Percentiles rank a stretch among this genome's conserved stretches.
phyloP scores from a whole-genome alignment of 2,888 invertebrate species.

The Encarsia formosa region DNA sequence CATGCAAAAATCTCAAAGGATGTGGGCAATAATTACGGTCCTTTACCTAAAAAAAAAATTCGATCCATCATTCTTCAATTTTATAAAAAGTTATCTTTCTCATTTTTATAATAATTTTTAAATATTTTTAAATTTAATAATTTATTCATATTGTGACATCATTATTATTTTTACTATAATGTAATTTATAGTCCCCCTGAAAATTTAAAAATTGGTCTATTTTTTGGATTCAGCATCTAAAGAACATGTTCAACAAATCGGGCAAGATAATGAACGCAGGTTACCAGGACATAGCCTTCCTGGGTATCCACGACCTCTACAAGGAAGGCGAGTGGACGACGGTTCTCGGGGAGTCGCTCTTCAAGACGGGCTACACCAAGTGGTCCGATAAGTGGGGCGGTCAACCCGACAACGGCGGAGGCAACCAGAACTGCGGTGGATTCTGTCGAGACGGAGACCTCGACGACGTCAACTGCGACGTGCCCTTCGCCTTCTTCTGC shows the following conservation, averaged over 20 bases:
- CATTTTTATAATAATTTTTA: too few relatives aligned
- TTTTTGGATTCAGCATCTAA: slow-evolving; percentile 29
- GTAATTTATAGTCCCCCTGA: too few relatives aligned
- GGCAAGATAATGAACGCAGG: slow-evolving; percentile 34
- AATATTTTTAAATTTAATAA: too few relatives aligned
- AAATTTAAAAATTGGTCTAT: too few relatives aligned
- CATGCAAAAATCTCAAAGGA: too few relatives aligned
- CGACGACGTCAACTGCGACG: slow-evolving; percentile 43
- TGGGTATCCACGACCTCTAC: slow-evolving; percentile 44
- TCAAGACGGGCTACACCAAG: slow-evolving; percentile 43
- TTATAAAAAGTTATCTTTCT: too few relatives aligned
- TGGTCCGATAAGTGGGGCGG: slow-evolving; percentile 45
- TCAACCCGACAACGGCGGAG: slow-evolving; percentile 44
- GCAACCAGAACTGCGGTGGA: slow-evolving; percentile 42
- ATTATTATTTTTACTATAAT: too few relatives aligned
- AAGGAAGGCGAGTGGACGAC: slow-evolving; percentile 46
- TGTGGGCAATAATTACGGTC: too few relatives aligned
- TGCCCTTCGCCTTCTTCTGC: slow-evolving; percentile 42
- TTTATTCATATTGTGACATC: too few relatives aligned
- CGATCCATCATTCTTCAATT: too few relatives aligned
- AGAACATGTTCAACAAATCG: slow-evolving; percentile 31
- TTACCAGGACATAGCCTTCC: slow-evolving; percentile 36
- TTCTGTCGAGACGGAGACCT: slow-evolving; percentile 41
- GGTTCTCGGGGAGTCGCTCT: slow-evolving; percentile 41
- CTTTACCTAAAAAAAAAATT: too few relatives aligned